Conservation (phyloP, 2,797 vertebrate species). For the Malurus leucopterus region DNA sequence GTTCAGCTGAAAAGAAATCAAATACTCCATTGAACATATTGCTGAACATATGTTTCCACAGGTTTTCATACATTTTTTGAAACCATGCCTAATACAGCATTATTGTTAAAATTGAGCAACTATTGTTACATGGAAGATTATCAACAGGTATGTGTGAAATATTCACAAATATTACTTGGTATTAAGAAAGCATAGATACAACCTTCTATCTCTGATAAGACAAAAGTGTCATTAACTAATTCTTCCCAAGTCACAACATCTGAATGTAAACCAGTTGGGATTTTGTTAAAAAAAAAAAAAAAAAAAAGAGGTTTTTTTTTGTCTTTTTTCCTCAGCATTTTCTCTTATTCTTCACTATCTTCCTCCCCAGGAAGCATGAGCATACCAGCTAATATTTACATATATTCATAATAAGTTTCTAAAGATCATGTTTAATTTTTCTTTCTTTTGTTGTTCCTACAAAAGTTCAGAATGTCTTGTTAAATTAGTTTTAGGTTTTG, state of each 20-base stretch:
- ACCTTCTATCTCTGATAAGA: not conserved
- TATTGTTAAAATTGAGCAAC: not conserved
- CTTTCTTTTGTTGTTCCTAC: not conserved
- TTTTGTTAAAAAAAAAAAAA: not conserved
- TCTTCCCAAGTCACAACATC: not conserved
- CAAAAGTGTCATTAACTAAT: not conserved
- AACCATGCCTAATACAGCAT: not conserved
- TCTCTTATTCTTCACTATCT: not conserved
- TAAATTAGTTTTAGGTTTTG: not conserved
- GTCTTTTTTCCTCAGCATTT: not conserved
- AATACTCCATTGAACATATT: not conserved
- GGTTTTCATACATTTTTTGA: not conserved
- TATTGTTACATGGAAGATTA: not conserved
- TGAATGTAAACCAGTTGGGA: not conserved
- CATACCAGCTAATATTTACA: not conserved
- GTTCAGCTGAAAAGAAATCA: not conserved
- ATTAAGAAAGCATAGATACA: not conserved
- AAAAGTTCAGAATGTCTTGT: not conserved
- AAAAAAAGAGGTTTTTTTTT: not conserved
- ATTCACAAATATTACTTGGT: not conserved
- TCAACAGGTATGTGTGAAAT: not conserved
- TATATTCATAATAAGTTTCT: not conserved
- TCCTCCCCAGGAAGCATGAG: not conserved
- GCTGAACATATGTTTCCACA: not conserved
- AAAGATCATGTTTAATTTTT: not conserved